Evolutionary conservation across 2,113 vertebrate genomes (phyloP).

Genomic region (Cyanoramphus novaezelandiae): DNA sequence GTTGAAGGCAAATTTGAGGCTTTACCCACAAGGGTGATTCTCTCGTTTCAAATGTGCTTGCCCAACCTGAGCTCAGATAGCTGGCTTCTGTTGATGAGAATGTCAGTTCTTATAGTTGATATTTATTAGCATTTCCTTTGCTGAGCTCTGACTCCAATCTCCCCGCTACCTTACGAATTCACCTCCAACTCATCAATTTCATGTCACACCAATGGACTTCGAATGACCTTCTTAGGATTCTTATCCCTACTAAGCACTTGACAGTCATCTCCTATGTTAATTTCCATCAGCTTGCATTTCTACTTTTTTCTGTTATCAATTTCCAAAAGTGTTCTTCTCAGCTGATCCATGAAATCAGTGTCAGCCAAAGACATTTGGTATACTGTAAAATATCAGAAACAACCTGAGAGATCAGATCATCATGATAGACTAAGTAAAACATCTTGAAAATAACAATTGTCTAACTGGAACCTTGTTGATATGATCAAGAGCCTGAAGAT

Average conservation of each 20-base stretch:
- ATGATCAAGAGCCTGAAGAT: background rate
- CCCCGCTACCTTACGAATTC: background rate
- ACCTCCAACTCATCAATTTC: background rate
- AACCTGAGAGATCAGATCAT: background rate
- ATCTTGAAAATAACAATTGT: background rate
- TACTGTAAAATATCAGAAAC: background rate
- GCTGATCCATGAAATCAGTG: background rate
- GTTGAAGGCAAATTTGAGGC: background rate
- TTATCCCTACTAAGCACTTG: background rate
- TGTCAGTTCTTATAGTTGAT: constrained; percentile 9
- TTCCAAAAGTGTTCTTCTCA: background rate
- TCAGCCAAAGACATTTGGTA: background rate
- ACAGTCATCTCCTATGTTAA: background rate
- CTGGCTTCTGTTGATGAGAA: background rate
- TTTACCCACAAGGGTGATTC: background rate
- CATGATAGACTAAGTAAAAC: background rate
- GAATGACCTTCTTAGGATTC: background rate
- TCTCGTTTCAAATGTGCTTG: background rate
- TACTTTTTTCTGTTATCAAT: background rate
- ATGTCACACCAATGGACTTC: background rate
- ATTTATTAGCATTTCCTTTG: background rate
- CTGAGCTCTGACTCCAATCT: background rate
- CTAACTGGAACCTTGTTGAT: background rate
- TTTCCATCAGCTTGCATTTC: background rate
- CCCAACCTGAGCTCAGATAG: background rate